Evolutionary conservation across 2,113 vertebrate genomes (phyloP).

Genomic region (Rhagologus leucostigma): DNA sequence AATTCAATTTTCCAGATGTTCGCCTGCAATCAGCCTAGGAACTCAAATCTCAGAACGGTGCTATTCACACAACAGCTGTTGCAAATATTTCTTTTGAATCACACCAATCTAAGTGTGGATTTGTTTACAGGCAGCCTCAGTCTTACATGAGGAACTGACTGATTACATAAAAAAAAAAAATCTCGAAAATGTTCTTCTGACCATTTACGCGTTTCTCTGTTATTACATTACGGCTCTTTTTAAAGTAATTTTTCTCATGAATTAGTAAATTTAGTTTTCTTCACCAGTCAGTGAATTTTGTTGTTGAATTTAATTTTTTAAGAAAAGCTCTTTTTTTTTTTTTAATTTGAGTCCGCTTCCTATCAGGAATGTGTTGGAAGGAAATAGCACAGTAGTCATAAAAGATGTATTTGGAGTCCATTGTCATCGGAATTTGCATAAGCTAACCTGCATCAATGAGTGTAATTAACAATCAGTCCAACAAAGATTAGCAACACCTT

Average conservation of each 20-base stretch:
- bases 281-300: neutral
- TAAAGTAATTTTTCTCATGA: neutral
- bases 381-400: neutral
- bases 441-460: neutral
- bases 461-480: neutral
- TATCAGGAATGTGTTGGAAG: neutral
- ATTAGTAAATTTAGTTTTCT: neutral
- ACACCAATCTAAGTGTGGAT: slow-evolving; percentile 32
- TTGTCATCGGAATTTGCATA: neutral
- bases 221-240: neutral
- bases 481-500: neutral
- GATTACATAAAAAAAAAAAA: neutral
- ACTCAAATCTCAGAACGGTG: slow-evolving; percentile 49
- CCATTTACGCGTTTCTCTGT: neutral
- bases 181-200: neutral
- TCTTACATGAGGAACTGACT: slow-evolving; percentile 14
- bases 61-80: slow-evolving; percentile 65
- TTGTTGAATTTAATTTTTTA: neutral
- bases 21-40: slow-evolving; percentile 51
- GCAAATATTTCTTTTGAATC: slow-evolving; percentile 63
- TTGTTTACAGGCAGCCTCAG: slow-evolving; percentile 46
- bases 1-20: slow-evolving; percentile 70
- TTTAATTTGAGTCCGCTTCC: neutral
- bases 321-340: neutral
- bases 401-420: neutral